Conservation (phyloP, 2,888 invertebrate species). For the Eueremaeus valkanovi region DNA sequence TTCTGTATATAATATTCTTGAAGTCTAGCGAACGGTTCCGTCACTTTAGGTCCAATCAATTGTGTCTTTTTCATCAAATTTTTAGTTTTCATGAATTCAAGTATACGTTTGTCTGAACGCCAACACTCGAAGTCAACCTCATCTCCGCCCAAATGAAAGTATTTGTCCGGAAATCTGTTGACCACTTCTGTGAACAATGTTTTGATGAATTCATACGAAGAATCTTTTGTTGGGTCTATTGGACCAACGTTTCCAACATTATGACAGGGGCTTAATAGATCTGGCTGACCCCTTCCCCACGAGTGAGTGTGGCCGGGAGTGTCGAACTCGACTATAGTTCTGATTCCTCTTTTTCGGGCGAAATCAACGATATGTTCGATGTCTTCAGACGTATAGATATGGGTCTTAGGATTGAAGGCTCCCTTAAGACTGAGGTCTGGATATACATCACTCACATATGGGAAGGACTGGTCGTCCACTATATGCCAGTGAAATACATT, state of each 20-base stretch:
- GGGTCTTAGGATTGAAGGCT: constrained; percentile 50
- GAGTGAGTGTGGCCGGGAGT: constrained; percentile 85
- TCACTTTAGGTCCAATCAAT: constrained; percentile 54
- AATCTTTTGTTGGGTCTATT: constrained; percentile 52
- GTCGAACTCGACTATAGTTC: constrained; percentile 86
- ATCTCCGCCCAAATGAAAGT: constrained; percentile 88
- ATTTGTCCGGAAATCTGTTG: constrained; percentile 72
- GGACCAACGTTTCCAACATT: constrained; percentile 63
- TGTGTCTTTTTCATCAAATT: constrained; percentile 49
- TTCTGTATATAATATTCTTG: constrained; percentile 66
- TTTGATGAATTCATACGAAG: constrained; percentile 53
- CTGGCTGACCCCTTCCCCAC: constrained; percentile 73
- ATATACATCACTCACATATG: constrained; percentile 60
- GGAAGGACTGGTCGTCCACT: constrained; percentile 88
- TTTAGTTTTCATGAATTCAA: constrained; percentile 58
- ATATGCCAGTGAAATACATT: constrained; percentile 86
- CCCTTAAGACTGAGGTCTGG: constrained; percentile 50
- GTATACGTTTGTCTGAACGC: constrained; percentile 67
- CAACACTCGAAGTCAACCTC: constrained; percentile 81
- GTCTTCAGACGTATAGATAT: constrained; percentile 64
- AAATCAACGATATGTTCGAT: constrained; percentile 67
- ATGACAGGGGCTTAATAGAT: constrained; percentile 71
- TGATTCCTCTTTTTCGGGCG: constrained; percentile 73
- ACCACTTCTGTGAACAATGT: constrained; percentile 54
- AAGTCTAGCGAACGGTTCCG: constrained; percentile 57